These are phyloP conservation scores for Papilio machaon DNA, from an alignment of 1,140 invertebrate species.

Conservation along the genomic window DNA sequence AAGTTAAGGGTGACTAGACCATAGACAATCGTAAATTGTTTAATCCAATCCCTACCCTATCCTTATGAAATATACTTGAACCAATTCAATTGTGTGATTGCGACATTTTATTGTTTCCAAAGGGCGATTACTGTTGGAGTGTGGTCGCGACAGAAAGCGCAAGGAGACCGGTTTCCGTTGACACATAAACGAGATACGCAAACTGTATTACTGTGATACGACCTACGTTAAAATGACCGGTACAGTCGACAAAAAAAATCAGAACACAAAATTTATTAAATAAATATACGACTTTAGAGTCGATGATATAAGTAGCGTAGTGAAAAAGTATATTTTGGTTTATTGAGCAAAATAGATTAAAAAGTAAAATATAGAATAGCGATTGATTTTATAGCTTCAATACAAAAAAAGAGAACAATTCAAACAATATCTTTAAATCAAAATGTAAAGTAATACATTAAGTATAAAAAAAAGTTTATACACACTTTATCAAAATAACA, in stretches of 20 bases:
- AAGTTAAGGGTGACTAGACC: too few species aligned
- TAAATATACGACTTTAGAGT: not conserved
- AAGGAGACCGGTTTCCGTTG: constrained; percentile 35
- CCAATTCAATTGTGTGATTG: not conserved
- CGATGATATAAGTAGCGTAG: not conserved
- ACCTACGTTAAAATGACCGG: constrained; percentile 7
- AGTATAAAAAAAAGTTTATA: too few species aligned
- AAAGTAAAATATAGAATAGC: too few species aligned
- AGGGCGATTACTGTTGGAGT: not conserved
- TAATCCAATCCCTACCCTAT: too few species aligned
- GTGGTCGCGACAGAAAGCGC: constrained; percentile 16
- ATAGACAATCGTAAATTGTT: too few species aligned
- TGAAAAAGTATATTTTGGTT: not conserved
- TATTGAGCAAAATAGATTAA: too few species aligned
- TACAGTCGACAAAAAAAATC: constrained; percentile 13
- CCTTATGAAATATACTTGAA: not conserved
- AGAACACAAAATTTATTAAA: not conserved
- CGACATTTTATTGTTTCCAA: constrained; percentile 9
- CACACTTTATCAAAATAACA: too few species aligned
- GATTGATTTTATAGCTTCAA: too few species aligned
- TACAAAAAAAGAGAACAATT: too few species aligned
- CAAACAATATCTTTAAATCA: too few species aligned
- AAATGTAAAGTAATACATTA: too few species aligned
- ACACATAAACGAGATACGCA: constrained; percentile 31
- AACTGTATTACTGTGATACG: constrained; percentile 25